A percentile compares a stretch with the other conserved stretches of the same genome.
These are phyloP conservation scores for Peribatodes rhomboidaria DNA, from an alignment of 2,888 invertebrate genomes.

Conservation along the genomic window DNA sequence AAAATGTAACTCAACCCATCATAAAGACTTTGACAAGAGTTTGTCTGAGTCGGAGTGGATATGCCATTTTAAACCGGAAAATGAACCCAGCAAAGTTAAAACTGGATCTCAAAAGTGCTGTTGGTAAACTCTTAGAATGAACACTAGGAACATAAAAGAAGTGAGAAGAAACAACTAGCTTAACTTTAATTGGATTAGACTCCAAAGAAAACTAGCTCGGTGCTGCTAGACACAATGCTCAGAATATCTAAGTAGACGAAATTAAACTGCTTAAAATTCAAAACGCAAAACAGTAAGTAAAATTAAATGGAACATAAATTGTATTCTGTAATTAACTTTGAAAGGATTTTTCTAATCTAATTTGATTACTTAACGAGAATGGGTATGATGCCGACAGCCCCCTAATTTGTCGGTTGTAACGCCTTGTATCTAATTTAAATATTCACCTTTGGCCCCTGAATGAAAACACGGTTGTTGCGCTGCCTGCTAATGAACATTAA, in stretches of 20 bases:
- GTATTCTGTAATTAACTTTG: constrained; percentile 39
- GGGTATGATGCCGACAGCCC: constrained; percentile 41
- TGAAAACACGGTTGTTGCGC: constrained; percentile 52
- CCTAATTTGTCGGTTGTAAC: constrained; percentile 52
- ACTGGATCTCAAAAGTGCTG: constrained; percentile 29
- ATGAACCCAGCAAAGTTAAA: constrained; percentile 25
- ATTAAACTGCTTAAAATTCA: constrained; percentile 40
- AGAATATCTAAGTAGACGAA: constrained; percentile 34
- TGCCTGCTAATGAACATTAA: constrained; percentile 61
- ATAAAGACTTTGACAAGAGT: not conserved
- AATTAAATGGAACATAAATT: constrained; percentile 34
- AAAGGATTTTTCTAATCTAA: constrained; percentile 46
- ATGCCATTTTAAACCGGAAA: constrained; percentile 19
- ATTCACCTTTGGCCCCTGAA: constrained; percentile 57
- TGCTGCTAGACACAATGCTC: constrained; percentile 37
- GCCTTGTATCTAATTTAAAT: constrained; percentile 58
- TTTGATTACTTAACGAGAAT: constrained; percentile 46
- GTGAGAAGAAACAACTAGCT: constrained; percentile 43
- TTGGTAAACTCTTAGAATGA: constrained; percentile 30
- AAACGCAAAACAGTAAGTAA: constrained; percentile 31
- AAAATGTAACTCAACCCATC: not conserved
- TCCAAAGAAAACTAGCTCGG: constrained; percentile 28
- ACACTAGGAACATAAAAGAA: constrained; percentile 46
- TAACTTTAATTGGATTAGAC: constrained; percentile 42
- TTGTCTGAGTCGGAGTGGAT: constrained; percentile 4